A percentile compares a stretch with the other conserved stretches of the same genome.
Conservation (phyloP, 2,113 vertebrate genomes). For the Indicator maculatus region DNA sequence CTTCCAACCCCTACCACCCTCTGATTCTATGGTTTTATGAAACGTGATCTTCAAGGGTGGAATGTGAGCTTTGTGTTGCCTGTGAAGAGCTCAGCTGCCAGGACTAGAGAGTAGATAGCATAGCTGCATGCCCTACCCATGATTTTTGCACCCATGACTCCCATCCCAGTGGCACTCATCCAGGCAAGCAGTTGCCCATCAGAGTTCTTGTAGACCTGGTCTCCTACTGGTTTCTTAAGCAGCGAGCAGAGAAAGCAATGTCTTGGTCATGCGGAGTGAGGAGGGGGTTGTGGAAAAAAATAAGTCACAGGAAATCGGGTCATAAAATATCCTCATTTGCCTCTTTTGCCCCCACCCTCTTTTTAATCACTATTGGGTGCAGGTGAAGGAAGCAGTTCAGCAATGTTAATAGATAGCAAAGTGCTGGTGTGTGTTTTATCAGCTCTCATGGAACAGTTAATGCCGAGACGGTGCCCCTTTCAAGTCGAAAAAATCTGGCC, state of each 20-base stretch:
- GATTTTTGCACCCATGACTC: background rate
- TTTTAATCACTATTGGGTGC: background rate
- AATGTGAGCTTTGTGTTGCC: background rate
- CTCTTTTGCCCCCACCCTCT: background rate
- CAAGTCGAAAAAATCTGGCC: slow-evolving; percentile 55
- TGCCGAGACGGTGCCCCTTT: slow-evolving; percentile 41
- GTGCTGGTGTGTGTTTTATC: slow-evolving; percentile 19
- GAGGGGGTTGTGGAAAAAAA: background rate
- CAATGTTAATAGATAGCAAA: slow-evolving; percentile 18
- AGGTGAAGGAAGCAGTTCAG: slow-evolving; percentile 54
- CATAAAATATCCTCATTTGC: background rate
- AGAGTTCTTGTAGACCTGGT: background rate
- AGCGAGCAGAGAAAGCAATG: background rate
- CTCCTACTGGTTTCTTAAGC: background rate
- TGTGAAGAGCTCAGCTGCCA: background rate
- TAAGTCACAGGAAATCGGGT: background rate
- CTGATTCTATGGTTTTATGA: background rate
- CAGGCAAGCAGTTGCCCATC: background rate
- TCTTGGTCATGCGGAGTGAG: fast-evolving
- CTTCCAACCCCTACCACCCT: too few relatives aligned
- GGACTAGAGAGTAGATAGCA: background rate
- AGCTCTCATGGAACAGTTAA: background rate
- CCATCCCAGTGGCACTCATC: background rate
- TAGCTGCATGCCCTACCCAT: fast-evolving
- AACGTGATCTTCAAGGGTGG: background rate